These are phyloP conservation scores for Coptodon bakossiorum DNA, from an alignment of 2,113 vertebrate genomes.

Conservation along the genomic window DNA sequence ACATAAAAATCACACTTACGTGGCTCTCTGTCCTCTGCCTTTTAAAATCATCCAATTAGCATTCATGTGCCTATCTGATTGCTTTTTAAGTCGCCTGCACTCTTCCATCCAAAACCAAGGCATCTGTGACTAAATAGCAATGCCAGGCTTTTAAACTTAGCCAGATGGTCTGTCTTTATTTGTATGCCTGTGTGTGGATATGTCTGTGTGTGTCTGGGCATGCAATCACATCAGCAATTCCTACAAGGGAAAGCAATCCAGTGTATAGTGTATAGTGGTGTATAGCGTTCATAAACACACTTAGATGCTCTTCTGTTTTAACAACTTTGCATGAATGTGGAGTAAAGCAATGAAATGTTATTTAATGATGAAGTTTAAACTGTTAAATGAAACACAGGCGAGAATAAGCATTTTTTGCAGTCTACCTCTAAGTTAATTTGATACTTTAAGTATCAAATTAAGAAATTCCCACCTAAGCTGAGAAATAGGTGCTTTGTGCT, in stretches of 20 bases:
- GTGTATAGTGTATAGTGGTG: neutral
- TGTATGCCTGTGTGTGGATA: neutral
- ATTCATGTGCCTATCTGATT: neutral
- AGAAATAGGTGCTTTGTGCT: neutral
- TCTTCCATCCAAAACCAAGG: neutral
- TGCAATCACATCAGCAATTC: neutral
- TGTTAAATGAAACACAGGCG: neutral
- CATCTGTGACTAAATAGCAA: constrained; percentile 40
- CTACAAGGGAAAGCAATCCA: neutral
- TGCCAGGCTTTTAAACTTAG: constrained; percentile 27
- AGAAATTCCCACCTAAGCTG: neutral
- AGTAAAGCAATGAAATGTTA: neutral
- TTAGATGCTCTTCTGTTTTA: neutral
- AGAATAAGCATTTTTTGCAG: neutral
- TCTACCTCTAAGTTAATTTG: neutral
- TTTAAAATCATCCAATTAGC: neutral
- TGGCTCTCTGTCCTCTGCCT: neutral
- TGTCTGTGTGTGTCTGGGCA: neutral
- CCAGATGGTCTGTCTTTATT: constrained; percentile 43
- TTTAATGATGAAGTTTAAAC: neutral
- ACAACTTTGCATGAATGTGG: neutral
- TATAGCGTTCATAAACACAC: neutral
- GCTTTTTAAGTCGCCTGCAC: neutral
- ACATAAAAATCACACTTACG: neutral
- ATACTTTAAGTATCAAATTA: neutral